Evolutionary conservation across 2,113 vertebrate species (phyloP).

Genomic region (Butorides virescens): DNA sequence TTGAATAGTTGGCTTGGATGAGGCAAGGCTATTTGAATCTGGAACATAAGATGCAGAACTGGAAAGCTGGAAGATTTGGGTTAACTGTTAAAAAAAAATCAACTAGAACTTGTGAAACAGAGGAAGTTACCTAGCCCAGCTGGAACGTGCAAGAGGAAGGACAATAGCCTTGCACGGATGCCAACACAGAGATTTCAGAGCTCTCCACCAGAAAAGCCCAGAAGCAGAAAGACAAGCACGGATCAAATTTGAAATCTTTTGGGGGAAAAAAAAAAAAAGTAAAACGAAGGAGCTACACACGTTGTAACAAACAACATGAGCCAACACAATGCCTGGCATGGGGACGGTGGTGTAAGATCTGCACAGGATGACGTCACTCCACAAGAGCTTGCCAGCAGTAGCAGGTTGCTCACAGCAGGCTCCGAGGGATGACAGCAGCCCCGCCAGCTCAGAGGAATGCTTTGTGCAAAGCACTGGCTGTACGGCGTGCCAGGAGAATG

Average conservation of each 20-base stretch:
- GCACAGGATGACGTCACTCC: conserved; percentile 33
- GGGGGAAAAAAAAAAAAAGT: accelerated
- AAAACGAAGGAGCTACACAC: not conserved
- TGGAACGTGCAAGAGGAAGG: not conserved
- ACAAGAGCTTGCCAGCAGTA: conserved; percentile 29
- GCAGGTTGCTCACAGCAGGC: conserved; percentile 57
- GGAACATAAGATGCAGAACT: not conserved
- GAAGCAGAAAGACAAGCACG: not conserved
- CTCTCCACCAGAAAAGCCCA: not conserved
- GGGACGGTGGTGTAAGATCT: not conserved
- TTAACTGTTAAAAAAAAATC: conserved; percentile 18
- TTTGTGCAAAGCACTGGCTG: conserved; percentile 4
- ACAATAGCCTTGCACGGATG: not conserved
- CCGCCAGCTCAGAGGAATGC: conserved; percentile 31
- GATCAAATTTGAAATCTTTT: not conserved
- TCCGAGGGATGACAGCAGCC: conserved; percentile 19
- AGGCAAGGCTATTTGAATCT: not conserved
- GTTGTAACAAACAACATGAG: not conserved
- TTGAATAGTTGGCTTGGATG: not conserved
- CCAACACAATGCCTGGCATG: conserved; percentile 32
- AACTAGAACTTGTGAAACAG: not conserved
- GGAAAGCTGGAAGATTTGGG: not conserved
- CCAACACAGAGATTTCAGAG: not conserved
- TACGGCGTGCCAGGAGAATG: not conserved
- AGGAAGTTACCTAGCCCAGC: conserved; percentile 16